These are phyloP conservation scores for Borostomias antarcticus DNA, from an alignment of 2,797 vertebrate genomes.

Conservation along the genomic window DNA sequence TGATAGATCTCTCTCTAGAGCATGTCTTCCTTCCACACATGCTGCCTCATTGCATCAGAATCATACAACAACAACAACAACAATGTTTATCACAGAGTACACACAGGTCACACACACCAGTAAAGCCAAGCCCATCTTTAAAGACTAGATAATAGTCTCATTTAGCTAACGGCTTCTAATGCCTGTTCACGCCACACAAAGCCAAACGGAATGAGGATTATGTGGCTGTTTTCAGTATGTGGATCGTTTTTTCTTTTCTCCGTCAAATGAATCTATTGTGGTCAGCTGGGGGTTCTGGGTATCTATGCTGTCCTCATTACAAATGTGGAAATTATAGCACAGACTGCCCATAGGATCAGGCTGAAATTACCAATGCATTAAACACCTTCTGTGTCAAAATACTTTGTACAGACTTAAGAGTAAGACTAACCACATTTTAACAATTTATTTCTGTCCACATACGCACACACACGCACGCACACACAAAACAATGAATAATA, in stretches of 20 bases:
- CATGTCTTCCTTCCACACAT: constrained; percentile 45
- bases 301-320: constrained; percentile 61
- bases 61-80: constrained; percentile 50
- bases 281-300: constrained; percentile 54
- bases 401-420: constrained; percentile 40
- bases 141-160: constrained; percentile 59
- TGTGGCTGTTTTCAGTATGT: constrained; percentile 44
- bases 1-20: constrained; percentile 54
- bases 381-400: constrained; percentile 58
- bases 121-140: constrained; percentile 48
- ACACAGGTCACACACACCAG: constrained; percentile 36
- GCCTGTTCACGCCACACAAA: constrained; percentile 62
- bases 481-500: not conserved
- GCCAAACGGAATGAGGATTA: constrained; percentile 58
- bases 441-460: no score
- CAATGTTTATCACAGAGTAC: constrained; percentile 26
- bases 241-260: constrained; percentile 30
- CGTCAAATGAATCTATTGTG: constrained; percentile 23
- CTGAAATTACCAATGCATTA: constrained; percentile 64
- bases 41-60: constrained; percentile 52
- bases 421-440: constrained; percentile 50
- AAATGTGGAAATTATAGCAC: constrained; percentile 52
- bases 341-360: constrained; percentile 62
- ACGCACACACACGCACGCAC: not conserved
- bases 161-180: constrained; percentile 70